Evolutionary conservation across 1,140 invertebrate genomes (phyloP).

Genomic region (Neelides sp.): DNA sequence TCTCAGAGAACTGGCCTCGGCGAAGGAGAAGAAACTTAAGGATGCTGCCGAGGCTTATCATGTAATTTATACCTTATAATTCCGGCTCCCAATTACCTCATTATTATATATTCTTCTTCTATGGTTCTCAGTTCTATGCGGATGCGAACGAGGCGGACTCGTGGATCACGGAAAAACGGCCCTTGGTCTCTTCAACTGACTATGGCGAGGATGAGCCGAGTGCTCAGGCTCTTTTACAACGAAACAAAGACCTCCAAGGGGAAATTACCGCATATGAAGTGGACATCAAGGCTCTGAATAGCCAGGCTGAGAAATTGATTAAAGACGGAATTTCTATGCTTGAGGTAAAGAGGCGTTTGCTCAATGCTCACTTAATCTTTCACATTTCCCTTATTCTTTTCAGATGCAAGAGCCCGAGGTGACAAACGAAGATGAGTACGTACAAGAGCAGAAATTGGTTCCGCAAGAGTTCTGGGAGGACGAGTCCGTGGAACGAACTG

Average conservation of each 20-base stretch:
- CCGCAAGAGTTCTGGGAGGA: slow-evolving; percentile 85
- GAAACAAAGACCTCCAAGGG: slow-evolving; percentile 76
- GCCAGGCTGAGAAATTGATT: slow-evolving; percentile 68
- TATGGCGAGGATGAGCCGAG: slow-evolving; percentile 79
- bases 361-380: slow-evolving; percentile 11
- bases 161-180: slow-evolving; percentile 88
- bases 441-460: slow-evolving; percentile 50
- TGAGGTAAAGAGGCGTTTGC: slow-evolving; percentile 40
- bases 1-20: slow-evolving; percentile 67
- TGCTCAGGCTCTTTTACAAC: slow-evolving; percentile 66
- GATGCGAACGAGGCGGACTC: slow-evolving; percentile 96
- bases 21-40: slow-evolving; percentile 70
- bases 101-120: slow-evolving; percentile 20
- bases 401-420: slow-evolving; percentile 45
- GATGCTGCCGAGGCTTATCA: slow-evolving; percentile 89
- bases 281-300: slow-evolving; percentile 74
- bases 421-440: slow-evolving; percentile 46
- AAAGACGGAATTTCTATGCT: slow-evolving; percentile 61
- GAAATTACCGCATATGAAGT: slow-evolving; percentile 81
- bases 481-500: slow-evolving; percentile 69
- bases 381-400: slow-evolving; percentile 4
- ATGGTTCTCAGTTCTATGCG: slow-evolving; percentile 62
- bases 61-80: slow-evolving; percentile 36
- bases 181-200: slow-evolving; percentile 73
- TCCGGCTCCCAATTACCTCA: slow-evolving; percentile 8